These are phyloP conservation scores for Elaphurus davidianus DNA, from an alignment of 2,113 vertebrate genomes.

Conservation along the genomic window DNA sequence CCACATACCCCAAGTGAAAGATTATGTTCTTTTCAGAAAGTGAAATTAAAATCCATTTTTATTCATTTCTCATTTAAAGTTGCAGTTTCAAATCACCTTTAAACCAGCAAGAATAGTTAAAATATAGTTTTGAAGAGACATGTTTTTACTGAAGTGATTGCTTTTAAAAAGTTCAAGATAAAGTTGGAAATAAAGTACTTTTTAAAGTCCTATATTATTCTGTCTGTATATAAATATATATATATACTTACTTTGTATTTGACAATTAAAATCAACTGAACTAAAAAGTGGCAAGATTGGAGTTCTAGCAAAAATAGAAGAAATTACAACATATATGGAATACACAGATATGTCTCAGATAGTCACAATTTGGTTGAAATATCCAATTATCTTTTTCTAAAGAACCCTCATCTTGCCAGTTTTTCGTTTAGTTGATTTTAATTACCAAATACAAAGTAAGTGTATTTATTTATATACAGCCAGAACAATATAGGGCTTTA, in stretches of 20 bases:
- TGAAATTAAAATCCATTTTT: neutral
- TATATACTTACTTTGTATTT: neutral
- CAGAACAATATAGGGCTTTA: neutral
- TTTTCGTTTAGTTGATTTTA: neutral
- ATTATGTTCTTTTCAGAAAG: neutral
- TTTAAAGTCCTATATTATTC: neutral
- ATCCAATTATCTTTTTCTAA: neutral
- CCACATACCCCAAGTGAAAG: neutral
- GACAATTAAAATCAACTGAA: neutral
- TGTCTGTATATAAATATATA: neutral
- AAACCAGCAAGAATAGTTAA: neutral
- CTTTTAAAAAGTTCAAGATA: neutral
- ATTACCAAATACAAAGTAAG: neutral
- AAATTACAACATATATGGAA: neutral
- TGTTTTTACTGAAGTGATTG: neutral
- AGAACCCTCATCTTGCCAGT: neutral
- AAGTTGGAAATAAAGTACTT: neutral
- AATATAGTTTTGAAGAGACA: neutral
- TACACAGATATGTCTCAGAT: neutral
- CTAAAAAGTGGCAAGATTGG: neutral
- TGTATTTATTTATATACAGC: neutral
- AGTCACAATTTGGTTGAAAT: neutral
- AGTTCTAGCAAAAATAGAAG: neutral
- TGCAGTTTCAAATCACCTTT: neutral
- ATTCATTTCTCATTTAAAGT: slow-evolving; percentile 33